These are phyloP conservation scores for Carassius carassius DNA, from an alignment of 2,113 vertebrate genomes.

Conservation along the genomic window DNA sequence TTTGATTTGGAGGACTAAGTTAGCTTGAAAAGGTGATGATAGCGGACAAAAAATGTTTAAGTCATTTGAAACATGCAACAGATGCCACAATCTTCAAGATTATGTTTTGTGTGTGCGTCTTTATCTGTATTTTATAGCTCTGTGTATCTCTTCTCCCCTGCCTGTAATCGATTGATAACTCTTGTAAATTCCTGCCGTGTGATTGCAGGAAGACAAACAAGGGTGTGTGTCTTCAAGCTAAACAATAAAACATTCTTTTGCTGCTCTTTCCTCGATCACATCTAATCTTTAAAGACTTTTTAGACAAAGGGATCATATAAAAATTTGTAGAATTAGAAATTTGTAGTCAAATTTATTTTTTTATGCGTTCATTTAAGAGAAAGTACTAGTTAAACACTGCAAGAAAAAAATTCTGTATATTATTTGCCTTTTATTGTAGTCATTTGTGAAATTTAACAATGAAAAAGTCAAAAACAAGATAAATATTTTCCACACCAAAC, in stretches of 20 bases:
- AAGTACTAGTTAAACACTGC: too few species aligned
- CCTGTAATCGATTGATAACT: constrained; percentile 51
- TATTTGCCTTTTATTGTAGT: too few species aligned
- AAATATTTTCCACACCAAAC: too few species aligned
- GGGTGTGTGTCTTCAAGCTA: constrained; percentile 37
- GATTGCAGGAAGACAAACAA: constrained; percentile 50
- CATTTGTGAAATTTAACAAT: too few species aligned
- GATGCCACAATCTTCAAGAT: not conserved
- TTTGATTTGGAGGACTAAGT: constrained; percentile 28
- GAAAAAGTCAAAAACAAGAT: too few species aligned
- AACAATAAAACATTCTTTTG: constrained; percentile 37
- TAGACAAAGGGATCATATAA: not conserved
- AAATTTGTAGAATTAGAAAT: not conserved
- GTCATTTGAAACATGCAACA: not conserved
- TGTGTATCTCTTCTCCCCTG: constrained; percentile 36
- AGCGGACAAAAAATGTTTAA: not conserved
- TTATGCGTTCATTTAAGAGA: too few species aligned
- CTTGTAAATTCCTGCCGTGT: constrained; percentile 44
- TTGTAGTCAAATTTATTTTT: not conserved
- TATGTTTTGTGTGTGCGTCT: constrained; percentile 13
- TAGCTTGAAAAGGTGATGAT: constrained; percentile 30
- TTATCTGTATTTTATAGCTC: constrained; percentile 30
- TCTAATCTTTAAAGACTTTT: not conserved
- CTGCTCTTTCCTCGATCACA: not conserved
- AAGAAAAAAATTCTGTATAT: too few species aligned